Percentiles rank a stretch among this genome's conserved stretches.
Evolutionary conservation across 2,797 vertebrate genomes (phyloP).

Genomic region (Acanthurus leucopareius): DNA sequence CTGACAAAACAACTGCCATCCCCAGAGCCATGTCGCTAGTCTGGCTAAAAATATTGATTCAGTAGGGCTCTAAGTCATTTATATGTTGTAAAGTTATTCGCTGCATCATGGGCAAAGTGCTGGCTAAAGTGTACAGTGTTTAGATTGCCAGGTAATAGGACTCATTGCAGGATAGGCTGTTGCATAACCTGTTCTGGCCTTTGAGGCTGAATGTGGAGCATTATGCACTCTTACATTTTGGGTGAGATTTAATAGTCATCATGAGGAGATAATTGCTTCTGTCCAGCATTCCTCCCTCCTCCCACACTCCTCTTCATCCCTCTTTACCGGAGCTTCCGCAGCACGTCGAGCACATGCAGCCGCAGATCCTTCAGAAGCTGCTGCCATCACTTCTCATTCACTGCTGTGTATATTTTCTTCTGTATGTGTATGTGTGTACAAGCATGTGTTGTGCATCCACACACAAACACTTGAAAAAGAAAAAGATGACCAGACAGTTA

Average conservation of each 20-base stretch:
- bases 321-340: slow-evolving; percentile 52
- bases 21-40: not conserved
- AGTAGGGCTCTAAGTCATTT: slow-evolving; percentile 14
- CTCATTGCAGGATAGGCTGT: slow-evolving; percentile 7
- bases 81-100: slow-evolving; percentile 22
- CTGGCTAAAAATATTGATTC: slow-evolving; percentile 11
- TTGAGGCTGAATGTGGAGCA: slow-evolving; percentile 30
- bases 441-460: slow-evolving; percentile 1
- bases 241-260: slow-evolving; percentile 57
- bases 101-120: slow-evolving; percentile 3
- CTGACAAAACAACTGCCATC: too few relatives aligned
- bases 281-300: slow-evolving; percentile 47
- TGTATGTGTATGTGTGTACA: not conserved
- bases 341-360: slow-evolving; percentile 65
- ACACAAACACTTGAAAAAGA: slow-evolving; percentile 37
- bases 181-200: slow-evolving; percentile 30
- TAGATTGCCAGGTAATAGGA: not conserved
- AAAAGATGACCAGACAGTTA: not conserved
- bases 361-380: slow-evolving; percentile 57
- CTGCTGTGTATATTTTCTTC: slow-evolving; percentile 25
- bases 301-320: slow-evolving; percentile 49
- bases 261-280: slow-evolving; percentile 59
- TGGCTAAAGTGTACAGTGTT: slow-evolving; percentile 20
- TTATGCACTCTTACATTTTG: slow-evolving; percentile 57
- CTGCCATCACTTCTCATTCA: slow-evolving; percentile 46